These are phyloP conservation scores for Notechis scutatus DNA, from an alignment of 2,113 vertebrate species.

Conservation along the genomic window DNA sequence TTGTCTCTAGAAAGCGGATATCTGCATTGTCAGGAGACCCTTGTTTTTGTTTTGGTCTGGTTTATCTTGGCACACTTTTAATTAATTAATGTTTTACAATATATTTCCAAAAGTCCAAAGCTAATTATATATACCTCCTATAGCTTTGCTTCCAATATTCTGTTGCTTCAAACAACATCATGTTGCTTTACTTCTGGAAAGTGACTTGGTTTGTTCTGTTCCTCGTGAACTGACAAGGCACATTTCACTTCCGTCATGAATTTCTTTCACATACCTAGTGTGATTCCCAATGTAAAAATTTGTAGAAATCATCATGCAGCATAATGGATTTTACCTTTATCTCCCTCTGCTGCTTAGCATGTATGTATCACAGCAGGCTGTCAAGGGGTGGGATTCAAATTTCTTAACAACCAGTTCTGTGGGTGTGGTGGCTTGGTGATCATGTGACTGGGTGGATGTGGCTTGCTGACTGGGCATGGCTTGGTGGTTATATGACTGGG, in stretches of 20 bases:
- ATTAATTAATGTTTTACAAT: background rate
- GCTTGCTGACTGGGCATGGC: too few species aligned
- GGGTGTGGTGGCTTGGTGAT: too few species aligned
- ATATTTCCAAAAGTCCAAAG: background rate
- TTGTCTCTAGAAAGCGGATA: background rate
- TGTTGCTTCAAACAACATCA: background rate
- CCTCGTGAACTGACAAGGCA: background rate
- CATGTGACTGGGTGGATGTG: too few species aligned
- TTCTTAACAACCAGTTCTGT: too few species aligned
- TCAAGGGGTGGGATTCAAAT: too few species aligned
- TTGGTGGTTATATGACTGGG: too few species aligned
- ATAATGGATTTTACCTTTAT: background rate
- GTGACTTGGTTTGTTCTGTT: background rate
- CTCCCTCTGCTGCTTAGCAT: background rate
- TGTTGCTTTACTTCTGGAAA: background rate
- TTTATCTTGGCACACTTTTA: background rate
- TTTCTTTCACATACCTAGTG: background rate
- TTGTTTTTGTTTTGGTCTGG: background rate
- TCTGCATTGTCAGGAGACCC: background rate
- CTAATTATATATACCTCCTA: background rate
- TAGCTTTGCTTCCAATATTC: background rate
- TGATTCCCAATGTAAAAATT: background rate
- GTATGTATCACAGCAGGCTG: background rate
- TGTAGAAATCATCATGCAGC: background rate
- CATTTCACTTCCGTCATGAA: background rate